Evolutionary conservation across 2,888 invertebrate species (phyloP).

Genomic region (Hecatera dysodea): DNA sequence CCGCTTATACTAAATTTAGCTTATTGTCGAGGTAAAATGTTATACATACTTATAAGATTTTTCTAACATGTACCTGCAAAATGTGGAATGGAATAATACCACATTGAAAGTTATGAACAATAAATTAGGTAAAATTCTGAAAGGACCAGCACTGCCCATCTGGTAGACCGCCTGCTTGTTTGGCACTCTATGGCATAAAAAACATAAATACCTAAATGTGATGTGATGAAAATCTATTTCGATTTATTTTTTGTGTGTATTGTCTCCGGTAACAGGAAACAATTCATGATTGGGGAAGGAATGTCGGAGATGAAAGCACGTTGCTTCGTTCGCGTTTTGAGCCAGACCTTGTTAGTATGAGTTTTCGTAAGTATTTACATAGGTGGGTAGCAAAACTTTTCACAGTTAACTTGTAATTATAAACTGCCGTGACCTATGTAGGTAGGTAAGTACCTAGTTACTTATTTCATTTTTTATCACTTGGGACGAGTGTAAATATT

Average conservation of each 20-base stretch:
- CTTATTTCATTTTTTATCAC: not conserved
- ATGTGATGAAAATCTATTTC: slow-evolving; percentile 1
- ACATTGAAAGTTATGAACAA: too few relatives aligned
- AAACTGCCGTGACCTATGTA: too few relatives aligned
- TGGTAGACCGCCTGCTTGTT: too few relatives aligned
- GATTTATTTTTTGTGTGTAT: slow-evolving; percentile 14
- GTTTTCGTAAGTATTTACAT: too few relatives aligned
- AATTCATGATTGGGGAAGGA: slow-evolving; percentile 17
- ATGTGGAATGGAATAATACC: too few relatives aligned
- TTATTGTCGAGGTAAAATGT: too few relatives aligned
- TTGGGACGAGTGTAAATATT: not conserved
- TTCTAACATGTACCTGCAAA: too few relatives aligned
- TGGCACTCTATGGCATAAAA: not conserved
- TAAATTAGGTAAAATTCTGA: too few relatives aligned
- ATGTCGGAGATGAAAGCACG: slow-evolving; percentile 7
- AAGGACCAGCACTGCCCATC: too few relatives aligned
- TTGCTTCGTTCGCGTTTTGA: not conserved
- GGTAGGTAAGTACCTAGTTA: not conserved
- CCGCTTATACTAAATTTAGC: too few relatives aligned
- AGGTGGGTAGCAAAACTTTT: not conserved
- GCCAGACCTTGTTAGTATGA: not conserved
- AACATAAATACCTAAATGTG: not conserved
- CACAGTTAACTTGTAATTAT: not conserved
- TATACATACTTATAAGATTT: too few relatives aligned
- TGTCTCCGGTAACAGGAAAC: slow-evolving; percentile 28